phyloP scores from a whole-genome alignment of 2,888 invertebrate genomes.

The Rotaria magnacalcarata region DNA sequence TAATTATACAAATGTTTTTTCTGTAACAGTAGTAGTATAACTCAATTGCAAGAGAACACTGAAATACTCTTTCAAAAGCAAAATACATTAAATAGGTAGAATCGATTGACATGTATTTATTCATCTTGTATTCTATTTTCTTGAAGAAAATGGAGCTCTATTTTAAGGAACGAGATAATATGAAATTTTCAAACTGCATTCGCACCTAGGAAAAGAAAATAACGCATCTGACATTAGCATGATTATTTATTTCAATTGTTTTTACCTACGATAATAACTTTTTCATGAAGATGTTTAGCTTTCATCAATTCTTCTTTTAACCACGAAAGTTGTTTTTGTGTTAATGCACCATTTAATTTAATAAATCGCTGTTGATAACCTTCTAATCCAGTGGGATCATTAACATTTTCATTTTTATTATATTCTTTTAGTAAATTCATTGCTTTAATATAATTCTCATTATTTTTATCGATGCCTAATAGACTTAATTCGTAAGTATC shows the following conservation, averaged over 20 bases:
- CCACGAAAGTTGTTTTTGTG: slow-evolving; percentile 56
- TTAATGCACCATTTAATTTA: slow-evolving; percentile 57
- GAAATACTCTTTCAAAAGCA: too few relatives aligned
- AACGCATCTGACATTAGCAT: slow-evolving; percentile 50
- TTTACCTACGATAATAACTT: slow-evolving; percentile 57
- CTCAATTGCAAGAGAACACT: too few relatives aligned
- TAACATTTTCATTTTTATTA: slow-evolving; percentile 54
- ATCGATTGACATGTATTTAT: too few relatives aligned
- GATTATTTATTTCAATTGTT: slow-evolving; percentile 49
- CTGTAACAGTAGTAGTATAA: too few relatives aligned
- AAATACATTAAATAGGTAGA: too few relatives aligned
- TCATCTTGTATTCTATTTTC: too few relatives aligned
- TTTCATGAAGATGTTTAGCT: slow-evolving; percentile 52
- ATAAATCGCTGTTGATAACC: slow-evolving; percentile 52
- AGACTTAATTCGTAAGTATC: slow-evolving; percentile 57
- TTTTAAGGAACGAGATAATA: too few relatives aligned
- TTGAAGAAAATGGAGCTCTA: too few relatives aligned
- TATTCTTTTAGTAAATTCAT: slow-evolving; percentile 49
- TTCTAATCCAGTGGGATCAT: slow-evolving; percentile 51
- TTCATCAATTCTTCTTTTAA: slow-evolving; percentile 51
- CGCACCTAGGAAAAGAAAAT: too few relatives aligned
- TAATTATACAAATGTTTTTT: too few relatives aligned
- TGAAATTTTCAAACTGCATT: too few relatives aligned
- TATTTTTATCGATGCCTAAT: slow-evolving; percentile 51
- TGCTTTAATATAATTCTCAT: slow-evolving; percentile 51